These are phyloP conservation scores for Chromoteleia sp. DNA, from an alignment of 2,888 invertebrate species.

Conservation along the genomic window DNA sequence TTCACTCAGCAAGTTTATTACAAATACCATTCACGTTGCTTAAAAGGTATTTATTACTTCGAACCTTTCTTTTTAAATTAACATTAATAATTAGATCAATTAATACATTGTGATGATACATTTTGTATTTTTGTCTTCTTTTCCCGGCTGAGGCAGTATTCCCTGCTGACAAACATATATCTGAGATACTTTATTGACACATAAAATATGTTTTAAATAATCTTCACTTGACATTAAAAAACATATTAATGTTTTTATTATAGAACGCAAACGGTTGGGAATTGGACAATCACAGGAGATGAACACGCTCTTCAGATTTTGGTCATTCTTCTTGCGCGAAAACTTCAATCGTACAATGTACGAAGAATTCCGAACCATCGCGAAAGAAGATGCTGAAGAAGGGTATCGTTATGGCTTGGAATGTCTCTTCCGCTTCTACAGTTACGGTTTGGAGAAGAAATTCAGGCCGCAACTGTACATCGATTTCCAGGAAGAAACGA, in stretches of 20 bases:
- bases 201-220: background rate
- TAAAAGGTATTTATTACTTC: slow-evolving; percentile 90
- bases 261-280: slow-evolving; percentile 96
- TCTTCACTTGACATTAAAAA: too few species aligned
- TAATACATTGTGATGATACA: slow-evolving; percentile 75
- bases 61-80: too few species aligned
- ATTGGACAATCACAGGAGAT: slow-evolving; percentile 98
- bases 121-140: slow-evolving; percentile 82
- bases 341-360: slow-evolving; percentile 99
- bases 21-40: slow-evolving; percentile 97
- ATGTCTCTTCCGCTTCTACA: slow-evolving; percentile 97
- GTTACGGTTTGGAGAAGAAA: slow-evolving; percentile 98
- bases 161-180: slow-evolving; percentile 76
- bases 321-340: slow-evolving; percentile 99
- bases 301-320: slow-evolving; percentile 99
- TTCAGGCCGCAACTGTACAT: slow-evolving; percentile 97
- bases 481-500: slow-evolving; percentile 97
- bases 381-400: slow-evolving; percentile 96
- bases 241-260: background rate
- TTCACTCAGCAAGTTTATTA: slow-evolving; percentile 99
- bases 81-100: slow-evolving; percentile 3
- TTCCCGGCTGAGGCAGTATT: slow-evolving; percentile 80
- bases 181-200: slow-evolving; percentile 76
- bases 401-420: slow-evolving; percentile 96
- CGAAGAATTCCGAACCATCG: slow-evolving; percentile 95